phyloP scores from a whole-genome alignment of 2,797 vertebrate species.

The Phaenicophaeus curvirostris region DNA sequence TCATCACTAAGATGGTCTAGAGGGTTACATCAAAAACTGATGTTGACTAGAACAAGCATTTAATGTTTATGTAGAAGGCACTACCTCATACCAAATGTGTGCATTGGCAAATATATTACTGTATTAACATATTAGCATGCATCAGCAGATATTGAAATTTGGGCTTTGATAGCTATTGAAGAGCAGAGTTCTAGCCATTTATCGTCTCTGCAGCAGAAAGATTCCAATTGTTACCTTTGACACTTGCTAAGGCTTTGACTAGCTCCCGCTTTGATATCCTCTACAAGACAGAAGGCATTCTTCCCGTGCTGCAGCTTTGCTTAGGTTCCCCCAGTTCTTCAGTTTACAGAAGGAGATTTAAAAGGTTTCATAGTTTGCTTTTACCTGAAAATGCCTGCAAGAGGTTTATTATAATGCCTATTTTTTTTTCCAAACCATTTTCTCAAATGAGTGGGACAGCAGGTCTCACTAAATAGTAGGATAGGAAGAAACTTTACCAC shows the following conservation, averaged over 20 bases:
- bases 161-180: neutral
- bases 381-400: neutral
- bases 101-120: neutral
- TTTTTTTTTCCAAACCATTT: neutral
- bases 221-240: neutral
- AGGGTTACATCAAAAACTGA: neutral
- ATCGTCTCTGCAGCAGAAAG: neutral
- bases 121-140: neutral
- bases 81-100: neutral
- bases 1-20: neutral
- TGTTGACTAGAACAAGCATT: neutral
- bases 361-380: neutral
- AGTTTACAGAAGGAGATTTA: neutral
- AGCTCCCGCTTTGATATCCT: neutral
- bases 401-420: neutral
- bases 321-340: neutral
- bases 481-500: neutral
- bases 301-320: neutral
- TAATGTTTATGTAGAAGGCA: neutral
- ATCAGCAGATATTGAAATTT: neutral
- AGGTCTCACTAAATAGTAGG: neutral
- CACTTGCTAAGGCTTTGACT: neutral
- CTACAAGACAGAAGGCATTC: neutral
- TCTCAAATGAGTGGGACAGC: neutral
- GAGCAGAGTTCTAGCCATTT: neutral